Evolutionary conservation across 2,113 vertebrate species (phyloP).

Genomic region (Penelope pileata): DNA sequence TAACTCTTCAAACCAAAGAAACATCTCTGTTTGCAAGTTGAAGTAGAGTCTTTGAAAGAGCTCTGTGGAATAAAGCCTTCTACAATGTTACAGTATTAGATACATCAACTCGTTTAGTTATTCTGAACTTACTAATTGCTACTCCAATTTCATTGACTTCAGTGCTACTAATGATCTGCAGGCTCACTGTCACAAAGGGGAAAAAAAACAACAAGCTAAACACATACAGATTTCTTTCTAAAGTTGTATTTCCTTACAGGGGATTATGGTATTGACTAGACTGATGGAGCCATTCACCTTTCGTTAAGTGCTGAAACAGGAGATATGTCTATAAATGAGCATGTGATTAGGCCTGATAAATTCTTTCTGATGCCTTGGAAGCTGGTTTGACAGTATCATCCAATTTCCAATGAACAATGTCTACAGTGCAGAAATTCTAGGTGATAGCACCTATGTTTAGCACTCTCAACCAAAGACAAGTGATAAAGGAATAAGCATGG

Average conservation of each 20-base stretch:
- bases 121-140: neutral
- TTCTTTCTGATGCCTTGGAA: neutral
- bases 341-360: neutral
- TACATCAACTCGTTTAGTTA: neutral
- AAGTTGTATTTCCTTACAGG: constrained; percentile 23
- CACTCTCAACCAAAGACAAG: neutral
- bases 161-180: neutral
- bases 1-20: neutral
- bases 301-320: neutral
- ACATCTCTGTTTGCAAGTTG: neutral
- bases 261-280: neutral
- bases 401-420: neutral
- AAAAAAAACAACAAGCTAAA: neutral
- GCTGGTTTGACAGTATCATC: neutral
- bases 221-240: neutral
- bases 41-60: neutral
- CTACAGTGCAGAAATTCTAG: neutral
- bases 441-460: neutral
- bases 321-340: neutral
- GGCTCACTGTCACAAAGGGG: neutral
- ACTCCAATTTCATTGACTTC: constrained; percentile 37
- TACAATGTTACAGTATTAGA: neutral
- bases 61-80: neutral
- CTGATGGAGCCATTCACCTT: neutral
- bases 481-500: neutral